These are phyloP conservation scores for Artemia franciscana DNA, from an alignment of 1,140 invertebrate genomes.

Conservation along the genomic window DNA sequence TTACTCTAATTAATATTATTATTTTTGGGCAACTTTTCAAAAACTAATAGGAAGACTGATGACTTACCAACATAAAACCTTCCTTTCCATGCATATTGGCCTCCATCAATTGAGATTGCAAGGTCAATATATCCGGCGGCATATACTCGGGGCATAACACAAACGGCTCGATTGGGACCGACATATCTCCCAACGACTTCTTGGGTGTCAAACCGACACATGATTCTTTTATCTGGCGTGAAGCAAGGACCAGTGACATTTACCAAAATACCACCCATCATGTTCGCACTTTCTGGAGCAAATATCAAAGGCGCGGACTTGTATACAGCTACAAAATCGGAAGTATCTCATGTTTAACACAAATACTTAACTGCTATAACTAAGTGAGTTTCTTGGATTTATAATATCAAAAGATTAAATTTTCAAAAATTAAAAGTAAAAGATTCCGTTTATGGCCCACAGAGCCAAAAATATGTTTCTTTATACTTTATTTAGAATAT, in stretches of 20 bases:
- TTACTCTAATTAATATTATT: background rate
- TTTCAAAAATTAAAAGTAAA: no score
- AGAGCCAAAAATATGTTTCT: no score
- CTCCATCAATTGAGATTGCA: slow-evolving; percentile 52
- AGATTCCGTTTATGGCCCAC: no score
- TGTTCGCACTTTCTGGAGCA: slow-evolving; percentile 77
- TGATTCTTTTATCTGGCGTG: slow-evolving; percentile 38
- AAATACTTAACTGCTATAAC: no score
- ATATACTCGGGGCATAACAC: slow-evolving; percentile 63
- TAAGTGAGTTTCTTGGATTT: no score
- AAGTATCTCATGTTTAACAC: no score
- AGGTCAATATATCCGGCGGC: slow-evolving; percentile 76
- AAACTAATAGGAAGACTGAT: background rate
- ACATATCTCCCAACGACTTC: slow-evolving; percentile 45
- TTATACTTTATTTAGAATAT: no score
- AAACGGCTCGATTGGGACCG: slow-evolving; percentile 56
- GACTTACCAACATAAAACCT: slow-evolving; percentile 65
- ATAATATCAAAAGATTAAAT: no score
- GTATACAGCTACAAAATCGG: slow-evolving; percentile 40
- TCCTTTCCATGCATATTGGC: slow-evolving; percentile 68
- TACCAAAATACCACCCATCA: slow-evolving; percentile 79
- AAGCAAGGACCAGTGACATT: slow-evolving; percentile 89
- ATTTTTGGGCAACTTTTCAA: background rate
- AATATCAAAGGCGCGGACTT: slow-evolving; percentile 49
- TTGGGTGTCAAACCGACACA: slow-evolving; percentile 26